Evolutionary conservation across 2,888 invertebrate genomes (phyloP), one percentile per base, ranked within the genome.

Genomic region (Eupithecia insigniata): DNA sequence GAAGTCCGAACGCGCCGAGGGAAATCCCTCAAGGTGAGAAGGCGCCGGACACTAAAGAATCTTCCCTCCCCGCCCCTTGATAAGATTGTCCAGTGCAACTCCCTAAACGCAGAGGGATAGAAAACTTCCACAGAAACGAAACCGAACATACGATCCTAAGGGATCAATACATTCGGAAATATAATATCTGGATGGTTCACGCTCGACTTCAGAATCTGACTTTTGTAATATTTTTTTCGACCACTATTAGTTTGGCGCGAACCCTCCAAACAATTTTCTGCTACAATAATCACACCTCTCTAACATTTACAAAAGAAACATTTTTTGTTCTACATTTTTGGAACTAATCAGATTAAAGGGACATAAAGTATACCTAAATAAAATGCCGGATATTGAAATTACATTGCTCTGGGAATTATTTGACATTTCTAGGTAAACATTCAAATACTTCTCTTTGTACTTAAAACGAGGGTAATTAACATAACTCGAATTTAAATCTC

Each of bases 41-140:
- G 88, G 85, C 87, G 82, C 88, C 87, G 93, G 92, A 90, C 92
- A 92, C 84, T 91, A 89, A 92, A 91, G 93, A 93, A 93, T 93
- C 90, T 91, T 83, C 89, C 88, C 88, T 85, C 87, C 85, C 71
- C 84, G 81, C 87, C 86, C 87, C 85, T 87, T 91, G 93, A 93
- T 93, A 93, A 93, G 92, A 94, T 94, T 93, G 93, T 93, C 93
- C 92, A 92, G 90, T 92, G 92, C 92, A 92, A 92, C 90, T 93
- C 93, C 93, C 93, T 87, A 85, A 91, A 91, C 92, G 89, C 93
- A 89, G 88, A 93, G 93, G 93, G 93, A 92, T 93, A 92, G 91
- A 90, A 93, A 93, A 94, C 87, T 93, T 93, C 87, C 82, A 88
- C 89, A 87, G 91, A 91, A 92, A 91, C 90, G 91, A 91, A 92